A percentile compares a stretch with the other conserved stretches of the same genome.
Conservation (phyloP, 1,140 invertebrate species). For the Xylocopa sonorina region DNA sequence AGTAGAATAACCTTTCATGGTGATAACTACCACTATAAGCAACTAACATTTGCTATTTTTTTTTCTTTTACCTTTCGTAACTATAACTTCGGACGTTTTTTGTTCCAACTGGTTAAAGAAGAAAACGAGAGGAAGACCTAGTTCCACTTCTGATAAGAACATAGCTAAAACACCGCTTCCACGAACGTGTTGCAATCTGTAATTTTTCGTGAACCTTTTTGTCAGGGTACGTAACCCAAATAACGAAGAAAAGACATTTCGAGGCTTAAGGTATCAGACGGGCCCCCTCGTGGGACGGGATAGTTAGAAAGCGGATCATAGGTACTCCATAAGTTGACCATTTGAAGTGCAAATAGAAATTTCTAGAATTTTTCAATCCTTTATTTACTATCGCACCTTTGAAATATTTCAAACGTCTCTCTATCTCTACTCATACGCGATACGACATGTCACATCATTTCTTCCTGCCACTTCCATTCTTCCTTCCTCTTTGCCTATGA, state of each 20-base stretch:
- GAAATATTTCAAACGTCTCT: constrained; percentile 22
- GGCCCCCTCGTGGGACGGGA: neutral
- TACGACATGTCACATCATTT: neutral
- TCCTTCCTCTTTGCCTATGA: neutral
- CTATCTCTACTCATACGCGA: neutral
- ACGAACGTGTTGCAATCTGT: neutral
- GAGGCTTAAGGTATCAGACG: neutral
- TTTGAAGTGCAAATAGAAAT: constrained; percentile 31
- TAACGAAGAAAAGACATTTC: constrained; percentile 6
- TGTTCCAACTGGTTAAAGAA: neutral
- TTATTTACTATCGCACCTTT: constrained; percentile 27
- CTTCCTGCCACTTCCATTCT: too few species aligned
- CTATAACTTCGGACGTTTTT: too few species aligned
- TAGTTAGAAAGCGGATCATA: constrained; percentile 34
- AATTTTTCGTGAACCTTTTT: neutral
- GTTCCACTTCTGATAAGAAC: neutral
- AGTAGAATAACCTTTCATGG: neutral
- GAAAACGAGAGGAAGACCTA: neutral
- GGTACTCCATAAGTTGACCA: constrained; percentile 14
- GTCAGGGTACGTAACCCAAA: constrained; percentile 24
- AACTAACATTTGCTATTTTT: too few species aligned
- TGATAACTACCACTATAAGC: too few species aligned
- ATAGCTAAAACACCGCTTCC: neutral
- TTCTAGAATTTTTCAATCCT: constrained; percentile 17
- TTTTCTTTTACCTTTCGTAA: too few species aligned